Percentiles rank a stretch among this genome's conserved stretches.
phyloP scores from a whole-genome alignment of 1,140 invertebrate species.

The Caerostris extrusa region DNA sequence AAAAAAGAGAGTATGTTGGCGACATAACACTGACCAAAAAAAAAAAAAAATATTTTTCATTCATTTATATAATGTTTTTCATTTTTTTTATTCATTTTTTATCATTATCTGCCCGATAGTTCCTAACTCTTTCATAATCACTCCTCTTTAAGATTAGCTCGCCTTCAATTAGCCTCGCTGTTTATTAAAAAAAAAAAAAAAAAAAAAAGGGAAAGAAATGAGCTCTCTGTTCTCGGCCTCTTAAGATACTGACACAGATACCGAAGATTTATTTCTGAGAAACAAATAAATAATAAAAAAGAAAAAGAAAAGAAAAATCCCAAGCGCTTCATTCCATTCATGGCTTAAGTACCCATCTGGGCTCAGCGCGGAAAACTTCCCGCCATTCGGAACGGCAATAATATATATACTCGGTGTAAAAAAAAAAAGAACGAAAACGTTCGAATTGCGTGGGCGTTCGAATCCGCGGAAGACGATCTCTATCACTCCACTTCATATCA shows the following conservation, averaged over 20 bases:
- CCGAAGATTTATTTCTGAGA: background rate
- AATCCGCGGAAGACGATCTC: slow-evolving; percentile 11
- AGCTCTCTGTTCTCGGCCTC: background rate
- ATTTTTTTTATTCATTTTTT: background rate
- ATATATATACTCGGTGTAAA: background rate
- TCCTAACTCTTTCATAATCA: slow-evolving; percentile 9
- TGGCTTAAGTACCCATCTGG: too few relatives aligned
- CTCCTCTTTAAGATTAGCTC: slow-evolving; percentile 1
- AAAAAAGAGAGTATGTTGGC: too few relatives aligned
- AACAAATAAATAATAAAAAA: background rate
- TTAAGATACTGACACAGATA: background rate
- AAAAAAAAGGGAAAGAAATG: too few relatives aligned
- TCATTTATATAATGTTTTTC: too few relatives aligned
- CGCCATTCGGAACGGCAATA: too few relatives aligned
- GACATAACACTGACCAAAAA: too few relatives aligned
- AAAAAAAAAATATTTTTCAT: too few relatives aligned
- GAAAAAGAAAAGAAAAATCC: too few relatives aligned
- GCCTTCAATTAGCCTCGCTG: background rate
- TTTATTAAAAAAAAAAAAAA: background rate
- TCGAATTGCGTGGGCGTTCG: background rate
- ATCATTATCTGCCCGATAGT: background rate
- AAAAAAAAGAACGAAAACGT: background rate
- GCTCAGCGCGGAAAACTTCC: too few relatives aligned
- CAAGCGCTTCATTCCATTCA: too few relatives aligned
- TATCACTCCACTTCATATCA: slow-evolving; percentile 16